A percentile compares a stretch with the other conserved stretches of the same genome.
Evolutionary conservation across 2,797 vertebrate species (phyloP).

Genomic region (Limnodromus scolopaceus): DNA sequence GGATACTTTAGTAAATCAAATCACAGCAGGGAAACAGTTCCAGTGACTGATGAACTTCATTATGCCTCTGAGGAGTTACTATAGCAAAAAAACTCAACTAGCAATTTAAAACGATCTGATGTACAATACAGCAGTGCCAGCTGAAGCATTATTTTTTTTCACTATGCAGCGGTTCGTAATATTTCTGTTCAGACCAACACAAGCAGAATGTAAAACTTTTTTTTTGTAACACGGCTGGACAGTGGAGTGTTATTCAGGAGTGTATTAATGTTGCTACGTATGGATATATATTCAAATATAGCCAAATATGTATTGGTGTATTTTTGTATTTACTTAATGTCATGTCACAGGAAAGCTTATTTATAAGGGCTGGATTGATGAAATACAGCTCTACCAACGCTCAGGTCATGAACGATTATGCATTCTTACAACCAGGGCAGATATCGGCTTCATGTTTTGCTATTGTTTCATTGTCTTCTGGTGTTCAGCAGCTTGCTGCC

Average conservation of each 20-base stretch:
- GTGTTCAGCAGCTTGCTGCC: conserved; percentile 44
- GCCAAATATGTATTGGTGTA: neutral
- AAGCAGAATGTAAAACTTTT: neutral
- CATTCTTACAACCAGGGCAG: neutral
- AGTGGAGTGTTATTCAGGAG: neutral
- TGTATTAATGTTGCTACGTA: neutral
- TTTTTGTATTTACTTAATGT: neutral
- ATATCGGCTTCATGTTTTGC: neutral
- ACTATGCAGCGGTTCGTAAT: neutral
- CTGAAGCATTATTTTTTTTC: neutral
- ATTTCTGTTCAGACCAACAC: neutral
- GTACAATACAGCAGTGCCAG: conserved; percentile 15
- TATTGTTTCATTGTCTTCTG: conserved; percentile 2
- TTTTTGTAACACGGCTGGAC: neutral
- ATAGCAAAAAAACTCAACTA: conserved; percentile 46
- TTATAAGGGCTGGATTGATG: neutral
- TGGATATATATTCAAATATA: neutral
- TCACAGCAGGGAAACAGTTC: conserved; percentile 64
- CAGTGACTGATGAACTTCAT: conserved; percentile 71
- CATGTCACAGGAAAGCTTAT: neutral
- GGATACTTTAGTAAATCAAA: conserved; percentile 65
- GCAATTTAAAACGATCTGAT: conserved; percentile 33
- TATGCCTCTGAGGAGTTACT: conserved; percentile 54
- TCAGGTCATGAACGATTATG: neutral
- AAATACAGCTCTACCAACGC: neutral